Conservation (phyloP, 2,113 vertebrate species). For the Campylomormyrus numenius region DNA sequence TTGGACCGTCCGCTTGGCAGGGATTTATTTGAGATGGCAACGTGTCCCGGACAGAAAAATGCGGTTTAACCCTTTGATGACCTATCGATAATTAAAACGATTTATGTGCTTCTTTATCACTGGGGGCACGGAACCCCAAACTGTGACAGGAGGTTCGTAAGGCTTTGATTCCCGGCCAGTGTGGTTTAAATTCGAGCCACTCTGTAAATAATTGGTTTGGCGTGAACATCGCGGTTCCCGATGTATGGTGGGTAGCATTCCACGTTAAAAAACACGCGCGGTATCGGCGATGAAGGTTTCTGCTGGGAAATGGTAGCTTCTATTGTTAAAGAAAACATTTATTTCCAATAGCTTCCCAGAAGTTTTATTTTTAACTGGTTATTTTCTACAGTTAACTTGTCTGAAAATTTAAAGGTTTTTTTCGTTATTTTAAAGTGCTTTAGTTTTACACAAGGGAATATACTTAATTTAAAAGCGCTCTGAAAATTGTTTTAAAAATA, state of each 20-base stretch:
- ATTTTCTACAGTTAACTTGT: not conserved
- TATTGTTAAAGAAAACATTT: not conserved
- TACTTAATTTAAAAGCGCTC: not conserved
- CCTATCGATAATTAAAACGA: constrained; percentile 8
- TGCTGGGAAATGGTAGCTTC: not conserved
- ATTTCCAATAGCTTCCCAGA: constrained; percentile 7
- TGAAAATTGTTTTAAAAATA: not conserved
- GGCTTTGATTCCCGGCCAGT: not conserved
- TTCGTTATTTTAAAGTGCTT: not conserved
- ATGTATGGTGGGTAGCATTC: not conserved
- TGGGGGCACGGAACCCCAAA: not conserved
- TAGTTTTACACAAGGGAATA: not conserved
- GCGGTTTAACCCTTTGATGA: not conserved
- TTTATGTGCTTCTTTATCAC: not conserved
- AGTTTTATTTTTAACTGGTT: not conserved
- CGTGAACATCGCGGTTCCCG: not conserved
- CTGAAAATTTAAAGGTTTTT: not conserved
- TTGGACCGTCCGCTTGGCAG: not conserved
- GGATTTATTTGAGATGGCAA: not conserved
- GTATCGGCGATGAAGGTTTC: not conserved
- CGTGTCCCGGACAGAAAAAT: not conserved
- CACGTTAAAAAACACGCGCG: not conserved
- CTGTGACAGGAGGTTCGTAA: not conserved
- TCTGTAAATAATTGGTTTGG: not conserved
- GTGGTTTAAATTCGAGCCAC: not conserved